phyloP scores from a whole-genome alignment of 2,888 invertebrate genomes.

The Dolichomitus sp. region DNA sequence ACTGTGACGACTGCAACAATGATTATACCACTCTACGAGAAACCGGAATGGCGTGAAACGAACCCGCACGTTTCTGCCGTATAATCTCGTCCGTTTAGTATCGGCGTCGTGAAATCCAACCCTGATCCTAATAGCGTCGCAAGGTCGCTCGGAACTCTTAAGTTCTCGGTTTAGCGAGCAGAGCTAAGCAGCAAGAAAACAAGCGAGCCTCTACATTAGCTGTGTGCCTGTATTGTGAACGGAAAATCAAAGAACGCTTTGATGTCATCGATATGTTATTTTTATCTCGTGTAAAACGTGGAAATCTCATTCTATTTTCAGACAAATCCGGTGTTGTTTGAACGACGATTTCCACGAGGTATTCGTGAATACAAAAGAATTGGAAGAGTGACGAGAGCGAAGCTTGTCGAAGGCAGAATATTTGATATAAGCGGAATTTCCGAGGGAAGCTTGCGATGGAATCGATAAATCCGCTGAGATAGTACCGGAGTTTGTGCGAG shows the following conservation, averaged over 20 bases:
- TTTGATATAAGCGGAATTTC: not conserved
- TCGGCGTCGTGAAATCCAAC: conserved; percentile 61
- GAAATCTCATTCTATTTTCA: not conserved
- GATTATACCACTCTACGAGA: conserved; percentile 9
- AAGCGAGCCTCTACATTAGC: conserved; percentile 2
- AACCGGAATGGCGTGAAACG: conserved; percentile 27
- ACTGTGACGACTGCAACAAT: conserved; percentile 16
- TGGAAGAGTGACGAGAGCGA: not conserved
- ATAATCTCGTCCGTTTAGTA: conserved; percentile 55
- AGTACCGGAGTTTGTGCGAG: not conserved
- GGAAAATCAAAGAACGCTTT: not conserved
- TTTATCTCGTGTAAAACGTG: not conserved
- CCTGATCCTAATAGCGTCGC: conserved; percentile 65
- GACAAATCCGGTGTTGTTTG: conserved; percentile 5
- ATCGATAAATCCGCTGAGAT: conserved; percentile 36
- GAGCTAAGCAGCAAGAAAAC: not conserved
- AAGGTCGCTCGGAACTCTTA: conserved; percentile 59
- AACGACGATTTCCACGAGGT: not conserved
- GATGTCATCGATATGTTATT: not conserved
- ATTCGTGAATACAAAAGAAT: conserved; percentile 1
- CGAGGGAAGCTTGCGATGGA: conserved; percentile 8
- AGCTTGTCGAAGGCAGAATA: conserved; percentile 1
- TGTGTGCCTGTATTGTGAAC: not conserved
- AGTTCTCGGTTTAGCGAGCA: conserved; percentile 18
- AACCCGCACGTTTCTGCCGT: conserved; percentile 5